These are phyloP conservation scores for Dasypolia templi DNA, from an alignment of 2,888 invertebrate species.

Conservation along the genomic window DNA sequence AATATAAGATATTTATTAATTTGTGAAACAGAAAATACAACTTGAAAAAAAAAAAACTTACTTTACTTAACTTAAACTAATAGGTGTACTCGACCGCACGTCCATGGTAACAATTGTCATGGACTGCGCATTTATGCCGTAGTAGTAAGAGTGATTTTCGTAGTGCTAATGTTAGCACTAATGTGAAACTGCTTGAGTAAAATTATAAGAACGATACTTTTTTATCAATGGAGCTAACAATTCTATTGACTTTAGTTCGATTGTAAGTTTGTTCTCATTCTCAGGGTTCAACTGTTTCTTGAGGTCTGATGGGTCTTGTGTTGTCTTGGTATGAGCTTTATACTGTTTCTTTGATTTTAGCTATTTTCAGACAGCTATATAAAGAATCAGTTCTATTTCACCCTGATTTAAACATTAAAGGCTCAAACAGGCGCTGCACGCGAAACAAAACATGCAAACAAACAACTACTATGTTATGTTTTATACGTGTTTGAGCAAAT, in stretches of 20 bases:
- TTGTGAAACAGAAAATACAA: no score
- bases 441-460: no score
- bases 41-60: no score
- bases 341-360: background rate
- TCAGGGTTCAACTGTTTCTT: conserved; percentile 47
- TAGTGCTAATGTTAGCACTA: background rate
- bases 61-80: no score
- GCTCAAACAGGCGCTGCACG: no score
- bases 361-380: no score
- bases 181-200: background rate
- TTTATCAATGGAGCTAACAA: conserved; percentile 33
- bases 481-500: no score
- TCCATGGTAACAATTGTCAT: background rate
- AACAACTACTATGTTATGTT: no score
- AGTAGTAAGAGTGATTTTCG: background rate
- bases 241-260: conserved; percentile 43
- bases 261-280: conserved; percentile 58
- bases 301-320: background rate
- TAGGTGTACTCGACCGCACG: background rate
- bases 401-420: background rate
- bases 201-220: conserved; percentile 37
- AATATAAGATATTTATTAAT: no score
- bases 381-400: background rate
- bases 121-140: background rate
- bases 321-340: background rate